Evolutionary conservation across 1,140 invertebrate genomes (phyloP).

Genomic region (Calephelis nemesis): DNA sequence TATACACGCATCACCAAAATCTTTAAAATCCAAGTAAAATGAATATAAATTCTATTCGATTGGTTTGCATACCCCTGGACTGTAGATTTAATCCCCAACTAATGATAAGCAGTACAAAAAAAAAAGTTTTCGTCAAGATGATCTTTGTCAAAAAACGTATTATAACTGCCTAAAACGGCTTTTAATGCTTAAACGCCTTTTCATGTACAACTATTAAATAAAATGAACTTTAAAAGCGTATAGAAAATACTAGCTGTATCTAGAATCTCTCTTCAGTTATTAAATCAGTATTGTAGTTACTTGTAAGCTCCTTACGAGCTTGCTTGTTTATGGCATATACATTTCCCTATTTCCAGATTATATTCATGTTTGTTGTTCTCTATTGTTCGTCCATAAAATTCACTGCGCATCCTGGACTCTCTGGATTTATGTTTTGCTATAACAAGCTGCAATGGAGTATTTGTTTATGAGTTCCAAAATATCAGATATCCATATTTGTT

Average conservation of each 20-base stretch:
- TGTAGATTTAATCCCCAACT: no score
- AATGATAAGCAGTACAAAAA: no score
- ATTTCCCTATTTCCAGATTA: constrained; percentile 4
- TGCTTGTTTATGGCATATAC: background rate
- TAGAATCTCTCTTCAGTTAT: constrained; percentile 4
- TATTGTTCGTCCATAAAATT: constrained; percentile 7
- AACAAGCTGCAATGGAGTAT: background rate
- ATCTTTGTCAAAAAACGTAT: no score
- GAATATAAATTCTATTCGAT: no score
- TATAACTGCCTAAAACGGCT: no score
- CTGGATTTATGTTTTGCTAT: background rate
- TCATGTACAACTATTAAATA: no score
- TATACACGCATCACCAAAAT: no score
- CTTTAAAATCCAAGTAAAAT: no score
- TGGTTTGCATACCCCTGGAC: no score
- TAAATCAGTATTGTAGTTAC: background rate
- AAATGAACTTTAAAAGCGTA: background rate
- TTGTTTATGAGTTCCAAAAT: background rate
- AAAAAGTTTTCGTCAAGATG: no score
- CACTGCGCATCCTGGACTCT: background rate
- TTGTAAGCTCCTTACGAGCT: constrained; percentile 12
- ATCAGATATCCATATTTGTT: no score
- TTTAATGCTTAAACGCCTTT: no score
- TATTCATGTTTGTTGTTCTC: constrained; percentile 20
- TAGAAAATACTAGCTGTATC: background rate